Conservation (phyloP, 2,113 vertebrate genomes). For the Lasiurus cinereus region DNA sequence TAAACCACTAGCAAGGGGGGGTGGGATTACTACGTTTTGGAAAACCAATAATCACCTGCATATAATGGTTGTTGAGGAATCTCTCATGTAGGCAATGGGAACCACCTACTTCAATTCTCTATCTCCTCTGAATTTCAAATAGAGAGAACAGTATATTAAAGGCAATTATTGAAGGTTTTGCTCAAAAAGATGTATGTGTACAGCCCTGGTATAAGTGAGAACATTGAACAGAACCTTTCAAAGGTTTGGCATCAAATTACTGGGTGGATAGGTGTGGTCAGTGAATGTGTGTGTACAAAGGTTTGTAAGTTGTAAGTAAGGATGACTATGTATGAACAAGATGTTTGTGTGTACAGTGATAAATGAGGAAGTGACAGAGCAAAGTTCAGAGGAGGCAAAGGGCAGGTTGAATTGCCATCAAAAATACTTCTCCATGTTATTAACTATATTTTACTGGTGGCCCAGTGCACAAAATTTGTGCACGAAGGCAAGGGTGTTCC, state of each 20-base stretch:
- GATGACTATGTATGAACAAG: background rate
- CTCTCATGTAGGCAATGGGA: background rate
- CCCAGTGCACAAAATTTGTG: no score
- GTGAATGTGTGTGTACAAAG: background rate
- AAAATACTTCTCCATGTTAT: background rate
- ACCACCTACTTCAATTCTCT: background rate
- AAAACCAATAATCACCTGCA: background rate
- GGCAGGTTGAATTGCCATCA: background rate
- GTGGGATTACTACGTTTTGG: background rate
- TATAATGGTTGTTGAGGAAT: background rate
- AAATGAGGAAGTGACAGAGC: background rate
- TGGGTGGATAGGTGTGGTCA: background rate
- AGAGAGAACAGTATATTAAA: background rate
- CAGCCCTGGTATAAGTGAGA: background rate
- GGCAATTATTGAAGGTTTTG: background rate
- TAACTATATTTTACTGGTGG: background rate
- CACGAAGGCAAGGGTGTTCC: no score
- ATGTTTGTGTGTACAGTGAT: background rate
- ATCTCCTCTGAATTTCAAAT: background rate
- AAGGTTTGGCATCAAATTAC: background rate
- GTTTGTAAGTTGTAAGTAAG: background rate
- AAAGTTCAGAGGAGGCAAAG: background rate
- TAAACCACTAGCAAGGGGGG: background rate
- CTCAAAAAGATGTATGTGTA: background rate
- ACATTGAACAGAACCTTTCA: background rate